Conservation (phyloP, 2,797 vertebrate genomes). For the Peromyscus attwateri region DNA sequence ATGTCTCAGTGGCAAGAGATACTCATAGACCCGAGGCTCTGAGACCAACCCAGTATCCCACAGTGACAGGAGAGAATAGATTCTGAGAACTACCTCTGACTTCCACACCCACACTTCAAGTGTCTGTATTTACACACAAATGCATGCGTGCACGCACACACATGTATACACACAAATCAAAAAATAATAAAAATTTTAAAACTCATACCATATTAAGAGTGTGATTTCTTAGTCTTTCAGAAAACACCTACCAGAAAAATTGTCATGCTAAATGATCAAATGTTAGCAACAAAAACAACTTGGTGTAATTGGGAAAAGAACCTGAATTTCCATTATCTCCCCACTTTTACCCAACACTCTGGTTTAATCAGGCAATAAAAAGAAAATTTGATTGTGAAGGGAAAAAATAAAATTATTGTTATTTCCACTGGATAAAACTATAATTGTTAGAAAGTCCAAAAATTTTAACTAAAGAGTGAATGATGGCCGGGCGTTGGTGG, state of each 20-base stretch:
- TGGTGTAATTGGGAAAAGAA: neutral
- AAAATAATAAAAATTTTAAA: neutral
- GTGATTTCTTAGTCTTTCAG: neutral
- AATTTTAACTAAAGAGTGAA: neutral
- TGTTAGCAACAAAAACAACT: neutral
- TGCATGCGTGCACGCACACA: neutral
- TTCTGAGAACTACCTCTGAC: neutral
- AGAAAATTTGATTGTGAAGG: neutral
- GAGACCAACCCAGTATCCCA: neutral
- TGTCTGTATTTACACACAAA: neutral
- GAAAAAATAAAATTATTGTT: neutral
- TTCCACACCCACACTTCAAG: neutral
- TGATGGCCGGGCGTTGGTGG: too few relatives aligned
- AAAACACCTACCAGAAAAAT: neutral
- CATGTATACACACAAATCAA: neutral
- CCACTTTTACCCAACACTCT: neutral
- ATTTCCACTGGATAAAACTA: neutral
- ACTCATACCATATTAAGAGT: neutral
- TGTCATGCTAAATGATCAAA: neutral
- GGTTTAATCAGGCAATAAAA: neutral
- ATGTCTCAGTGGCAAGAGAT: neutral
- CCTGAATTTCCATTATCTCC: neutral
- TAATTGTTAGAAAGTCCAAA: neutral
- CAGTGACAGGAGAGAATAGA: neutral
- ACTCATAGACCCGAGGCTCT: neutral